These are phyloP conservation scores for Ferrisia virgata DNA, from an alignment of 2,888 invertebrate genomes.

Conservation along the genomic window DNA sequence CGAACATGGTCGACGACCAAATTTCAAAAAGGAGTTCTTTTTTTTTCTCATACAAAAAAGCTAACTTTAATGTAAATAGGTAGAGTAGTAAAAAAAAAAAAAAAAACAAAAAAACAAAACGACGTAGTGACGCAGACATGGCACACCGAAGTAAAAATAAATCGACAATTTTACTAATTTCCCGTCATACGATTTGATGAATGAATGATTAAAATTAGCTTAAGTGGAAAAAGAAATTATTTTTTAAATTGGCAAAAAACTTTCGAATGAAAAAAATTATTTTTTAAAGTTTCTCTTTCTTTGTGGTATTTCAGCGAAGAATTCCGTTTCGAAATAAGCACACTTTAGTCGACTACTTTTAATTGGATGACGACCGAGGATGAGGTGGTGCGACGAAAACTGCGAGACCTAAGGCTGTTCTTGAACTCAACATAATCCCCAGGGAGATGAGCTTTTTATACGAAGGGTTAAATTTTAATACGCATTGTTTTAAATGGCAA, in stretches of 20 bases:
- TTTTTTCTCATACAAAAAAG: neutral
- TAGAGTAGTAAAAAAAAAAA: no score
- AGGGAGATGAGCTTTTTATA: constrained; percentile 5
- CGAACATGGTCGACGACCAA: neutral
- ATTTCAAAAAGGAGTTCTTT: neutral
- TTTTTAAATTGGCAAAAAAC: neutral
- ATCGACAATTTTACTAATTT: neutral
- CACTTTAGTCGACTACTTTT: neutral
- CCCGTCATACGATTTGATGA: neutral
- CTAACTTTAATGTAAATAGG: neutral
- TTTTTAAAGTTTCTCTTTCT: neutral
- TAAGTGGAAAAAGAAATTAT: neutral
- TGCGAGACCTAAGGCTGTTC: neutral
- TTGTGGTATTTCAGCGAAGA: neutral
- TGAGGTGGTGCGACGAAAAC: neutral
- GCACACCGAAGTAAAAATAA: neutral
- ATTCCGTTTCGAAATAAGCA: neutral
- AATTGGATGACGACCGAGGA: neutral
- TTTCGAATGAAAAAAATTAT: neutral
- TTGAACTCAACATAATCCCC: neutral
- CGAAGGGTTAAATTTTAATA: constrained; percentile 15
- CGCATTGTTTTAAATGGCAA: neutral
- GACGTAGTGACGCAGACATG: neutral
- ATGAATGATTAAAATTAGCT: neutral
- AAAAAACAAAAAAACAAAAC: neutral